These are phyloP conservation scores for Pteropus alecto DNA, from an alignment of 2,113 vertebrate species.

Conservation along the genomic window DNA sequence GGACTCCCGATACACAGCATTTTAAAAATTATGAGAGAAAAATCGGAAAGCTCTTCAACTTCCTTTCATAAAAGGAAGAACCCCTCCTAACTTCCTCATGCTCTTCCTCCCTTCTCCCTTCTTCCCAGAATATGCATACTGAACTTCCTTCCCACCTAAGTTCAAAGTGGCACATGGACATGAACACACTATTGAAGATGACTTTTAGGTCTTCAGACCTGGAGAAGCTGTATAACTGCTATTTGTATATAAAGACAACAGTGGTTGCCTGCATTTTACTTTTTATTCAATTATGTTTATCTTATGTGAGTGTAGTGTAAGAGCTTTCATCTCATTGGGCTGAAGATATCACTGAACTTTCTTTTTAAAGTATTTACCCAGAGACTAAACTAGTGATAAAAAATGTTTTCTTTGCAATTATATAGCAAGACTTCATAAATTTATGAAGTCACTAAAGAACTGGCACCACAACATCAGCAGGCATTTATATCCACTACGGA, in stretches of 20 bases:
- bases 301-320: not conserved
- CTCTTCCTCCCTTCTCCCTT: not conserved
- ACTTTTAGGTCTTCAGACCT: not conserved
- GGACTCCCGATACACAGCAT: not conserved
- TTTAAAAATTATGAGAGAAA: not conserved
- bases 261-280: not conserved
- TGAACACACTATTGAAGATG: not conserved
- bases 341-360: constrained; percentile 10
- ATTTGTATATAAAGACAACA: not conserved
- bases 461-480: not conserved
- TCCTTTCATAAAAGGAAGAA: not conserved
- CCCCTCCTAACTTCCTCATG: not conserved
- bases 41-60: not conserved
- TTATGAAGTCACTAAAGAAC: not conserved
- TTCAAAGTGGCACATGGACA: not conserved
- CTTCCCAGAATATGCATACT: not conserved
- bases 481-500: not conserved
- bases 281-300: not conserved
- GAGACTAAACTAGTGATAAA: not conserved
- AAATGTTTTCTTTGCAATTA: constrained; percentile 43
- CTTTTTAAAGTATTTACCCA: constrained; percentile 35
- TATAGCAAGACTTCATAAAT: not conserved
- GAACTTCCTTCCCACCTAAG: not conserved
- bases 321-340: not conserved
- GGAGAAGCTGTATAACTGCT: not conserved